Evolutionary conservation across 2,888 invertebrate genomes (phyloP), one percentile per base, ranked within the genome.

Genomic region (Idaea aversata): DNA sequence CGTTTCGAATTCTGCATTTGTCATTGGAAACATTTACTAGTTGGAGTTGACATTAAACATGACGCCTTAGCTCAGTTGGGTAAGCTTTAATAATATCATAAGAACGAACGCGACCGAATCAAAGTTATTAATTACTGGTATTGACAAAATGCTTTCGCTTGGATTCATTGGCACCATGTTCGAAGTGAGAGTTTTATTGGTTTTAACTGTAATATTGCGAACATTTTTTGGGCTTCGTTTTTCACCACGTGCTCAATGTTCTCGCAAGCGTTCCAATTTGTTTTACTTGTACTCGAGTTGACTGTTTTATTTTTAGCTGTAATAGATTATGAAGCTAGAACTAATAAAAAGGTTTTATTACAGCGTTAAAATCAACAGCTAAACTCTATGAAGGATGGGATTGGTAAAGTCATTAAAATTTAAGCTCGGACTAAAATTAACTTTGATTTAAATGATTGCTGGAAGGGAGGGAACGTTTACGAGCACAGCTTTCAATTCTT

Each of bases 1-100:
- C 72, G 77, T 78, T 79, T 80, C 82, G 79, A 87, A 87, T 83
- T 81, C 84, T 82, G 84, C 89, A 91, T 91, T 90, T 90, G 90
- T 91, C 91, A 90, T 88, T 81, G 80, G 80, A 79, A 88, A 82
- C 82, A 84, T 85, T 91, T 90, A 91, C 92, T 92, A 90, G 90
- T 88, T 84, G 80, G 81, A 86, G 86, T 81, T 89, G 90, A 91
- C 90, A 88, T 89, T 86, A 89, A 25, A 91, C 90, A 90, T 88
- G 90, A 91, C 85, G 83, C 86, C 80, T 76, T 81, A 84, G 83
- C 81, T 84, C 83, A 84, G 77, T 77, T 86, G 80, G 77, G 84
- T 85, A 83, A 88, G 91, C 88, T 90, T 87, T 88, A 86, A 90
- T 90, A 88, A 90, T 47, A 47, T 90, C 89, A 86, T 86, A 87